Base-by-base conservation (phyloP, 37 sponge, comb jelly and placozoan species). In the Cladorhizidae sp. region DNA sequence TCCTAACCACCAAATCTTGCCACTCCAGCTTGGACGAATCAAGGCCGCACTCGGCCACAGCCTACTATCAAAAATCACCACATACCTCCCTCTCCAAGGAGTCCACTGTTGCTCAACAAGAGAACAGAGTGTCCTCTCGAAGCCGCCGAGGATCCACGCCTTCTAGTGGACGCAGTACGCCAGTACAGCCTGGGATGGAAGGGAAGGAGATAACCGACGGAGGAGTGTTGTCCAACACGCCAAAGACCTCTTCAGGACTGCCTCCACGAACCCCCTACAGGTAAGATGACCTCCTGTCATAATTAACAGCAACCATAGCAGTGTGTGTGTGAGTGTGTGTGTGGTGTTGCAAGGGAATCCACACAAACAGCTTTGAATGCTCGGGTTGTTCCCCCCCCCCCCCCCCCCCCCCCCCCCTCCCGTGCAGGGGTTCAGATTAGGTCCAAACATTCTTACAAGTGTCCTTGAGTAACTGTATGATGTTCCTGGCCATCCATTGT, bases 181-280 rank as follows among this genome's bases (percentile, higher is more conserved):
- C 79, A 0, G 40, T 51, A 15, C 36, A 85, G 35, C 31, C 5
- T 0, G 37, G 1, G 33, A 32, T 20, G 12, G 51, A 8, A 7
- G 35, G 39, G 17, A 56, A 58, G 56, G 70, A 37, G 5, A 23
- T 17, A 18, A 49, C 49, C 2, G 69, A 68, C 68, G 68, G 69
- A 23, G 56, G 80, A 12, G 56, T 52, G 54, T 55, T 68, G 1
- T 67, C 76, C 2, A 74, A 35, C 40, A 29, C 69, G 1, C 1
- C 55, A 40, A 79, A 50, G 15, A 42, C 54, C 40, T 3, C 33
- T 3, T 9, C 75, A 1, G 75, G 67, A 12, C 67, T 82, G 25
- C 83, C 83, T 22, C 83, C 83, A 25, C 33, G 83, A 25, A 83
- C 83, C 1, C 83, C 83, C 1, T 77, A 76, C 42, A 51, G 78